Conservation (phyloP, 2,113 vertebrate species). For the Turdus rufiventris region DNA sequence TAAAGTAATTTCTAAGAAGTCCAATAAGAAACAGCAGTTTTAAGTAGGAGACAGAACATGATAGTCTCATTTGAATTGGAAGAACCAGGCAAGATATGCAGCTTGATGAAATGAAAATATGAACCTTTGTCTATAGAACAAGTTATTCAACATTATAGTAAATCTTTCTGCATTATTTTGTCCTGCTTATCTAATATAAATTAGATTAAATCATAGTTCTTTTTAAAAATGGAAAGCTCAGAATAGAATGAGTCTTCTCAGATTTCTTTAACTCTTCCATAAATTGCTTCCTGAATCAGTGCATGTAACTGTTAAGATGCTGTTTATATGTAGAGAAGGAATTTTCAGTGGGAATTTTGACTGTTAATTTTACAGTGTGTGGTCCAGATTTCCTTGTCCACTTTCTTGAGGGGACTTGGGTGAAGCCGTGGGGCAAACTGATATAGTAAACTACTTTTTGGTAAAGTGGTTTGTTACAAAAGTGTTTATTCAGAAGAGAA, state of each 20-base stretch:
- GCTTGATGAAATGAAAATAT: not conserved
- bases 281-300: not conserved
- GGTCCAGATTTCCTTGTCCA: not conserved
- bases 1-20: not conserved
- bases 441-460: not conserved
- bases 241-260: not conserved
- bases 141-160: not conserved
- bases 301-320: not conserved
- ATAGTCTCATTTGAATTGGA: not conserved
- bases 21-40: not conserved
- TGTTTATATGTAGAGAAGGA: not conserved
- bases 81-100: not conserved
- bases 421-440: not conserved
- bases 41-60: not conserved
- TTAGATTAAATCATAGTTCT: not conserved
- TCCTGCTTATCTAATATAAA: not conserved
- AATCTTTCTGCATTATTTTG: not conserved
- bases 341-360: not conserved
- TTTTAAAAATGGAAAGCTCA: not conserved
- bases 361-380: not conserved
- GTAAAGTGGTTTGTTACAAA: not conserved
- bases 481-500: not conserved
- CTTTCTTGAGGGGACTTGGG: accelerated
- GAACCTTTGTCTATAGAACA: not conserved
- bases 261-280: not conserved